Evolutionary conservation across 2,888 invertebrate genomes (phyloP).

Genomic region (Stegophylla sp.): DNA sequence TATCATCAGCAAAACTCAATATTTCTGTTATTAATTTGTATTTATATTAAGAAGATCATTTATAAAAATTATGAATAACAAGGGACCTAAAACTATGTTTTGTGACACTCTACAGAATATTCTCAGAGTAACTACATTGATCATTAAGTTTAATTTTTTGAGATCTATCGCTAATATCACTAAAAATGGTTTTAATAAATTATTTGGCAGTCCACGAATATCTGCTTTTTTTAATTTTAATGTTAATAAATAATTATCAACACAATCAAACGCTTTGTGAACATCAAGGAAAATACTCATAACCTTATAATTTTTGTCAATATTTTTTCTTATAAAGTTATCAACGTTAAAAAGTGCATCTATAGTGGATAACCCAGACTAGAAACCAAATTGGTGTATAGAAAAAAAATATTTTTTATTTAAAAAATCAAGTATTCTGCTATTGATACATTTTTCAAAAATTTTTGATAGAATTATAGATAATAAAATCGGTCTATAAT

Average conservation of each 20-base stretch:
- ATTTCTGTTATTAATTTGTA: neutral
- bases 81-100: neutral
- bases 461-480: neutral
- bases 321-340: neutral
- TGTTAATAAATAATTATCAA: neutral
- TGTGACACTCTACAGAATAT: neutral
- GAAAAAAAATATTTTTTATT: neutral
- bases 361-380: neutral
- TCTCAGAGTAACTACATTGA: neutral
- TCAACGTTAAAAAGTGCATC: neutral
- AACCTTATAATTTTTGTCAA: neutral
- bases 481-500: neutral
- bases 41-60: conserved; percentile 6
- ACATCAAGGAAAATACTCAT: neutral
- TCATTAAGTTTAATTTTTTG: conserved; percentile 12
- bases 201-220: neutral
- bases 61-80: conserved; percentile 19
- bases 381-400: neutral
- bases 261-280: neutral
- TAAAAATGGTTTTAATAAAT: conserved; percentile 11
- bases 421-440: neutral
- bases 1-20: neutral
- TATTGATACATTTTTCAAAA: conserved; percentile 8
- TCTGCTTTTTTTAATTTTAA: neutral
- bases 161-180: conserved; percentile 10